phyloP scores from a whole-genome alignment of 2,113 vertebrate genomes.

The Mobula birostris region DNA sequence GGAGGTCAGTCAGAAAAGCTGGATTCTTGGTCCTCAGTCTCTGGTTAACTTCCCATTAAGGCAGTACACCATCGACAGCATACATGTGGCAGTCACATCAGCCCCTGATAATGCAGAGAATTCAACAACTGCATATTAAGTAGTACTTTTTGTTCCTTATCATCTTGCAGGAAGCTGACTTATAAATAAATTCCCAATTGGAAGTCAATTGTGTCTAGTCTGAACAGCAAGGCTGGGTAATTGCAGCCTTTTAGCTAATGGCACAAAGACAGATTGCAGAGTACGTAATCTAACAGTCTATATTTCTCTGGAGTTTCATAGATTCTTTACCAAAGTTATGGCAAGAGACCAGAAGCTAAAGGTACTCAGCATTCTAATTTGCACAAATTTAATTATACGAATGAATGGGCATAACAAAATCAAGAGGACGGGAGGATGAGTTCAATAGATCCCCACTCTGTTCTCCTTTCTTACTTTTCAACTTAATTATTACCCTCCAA shows the following conservation, averaged over 20 bases:
- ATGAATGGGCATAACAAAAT: not conserved
- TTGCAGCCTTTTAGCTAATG: constrained; percentile 15
- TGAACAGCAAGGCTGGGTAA: not conserved
- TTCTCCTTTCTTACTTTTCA: not conserved
- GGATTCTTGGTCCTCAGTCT: too few relatives aligned
- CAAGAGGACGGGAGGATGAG: not conserved
- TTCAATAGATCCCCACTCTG: not conserved
- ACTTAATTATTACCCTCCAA: not conserved
- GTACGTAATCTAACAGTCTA: not conserved
- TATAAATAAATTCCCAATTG: not conserved
- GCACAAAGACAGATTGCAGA: not conserved
- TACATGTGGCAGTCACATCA: too few relatives aligned
- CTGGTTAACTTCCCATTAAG: too few relatives aligned
- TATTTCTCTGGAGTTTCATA: not conserved
- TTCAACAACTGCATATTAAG: too few relatives aligned
- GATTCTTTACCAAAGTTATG: not conserved
- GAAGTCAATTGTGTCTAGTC: not conserved
- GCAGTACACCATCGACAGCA: too few relatives aligned
- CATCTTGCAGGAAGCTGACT: not conserved
- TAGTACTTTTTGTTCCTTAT: not conserved
- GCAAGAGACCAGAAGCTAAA: not conserved
- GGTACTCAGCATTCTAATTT: not conserved
- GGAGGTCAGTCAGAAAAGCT: too few relatives aligned
- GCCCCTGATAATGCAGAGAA: too few relatives aligned
- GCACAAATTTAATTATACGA: not conserved